Evolutionary conservation across 2,113 vertebrate genomes (phyloP).

Genomic region (Rhynchomys soricoides): DNA sequence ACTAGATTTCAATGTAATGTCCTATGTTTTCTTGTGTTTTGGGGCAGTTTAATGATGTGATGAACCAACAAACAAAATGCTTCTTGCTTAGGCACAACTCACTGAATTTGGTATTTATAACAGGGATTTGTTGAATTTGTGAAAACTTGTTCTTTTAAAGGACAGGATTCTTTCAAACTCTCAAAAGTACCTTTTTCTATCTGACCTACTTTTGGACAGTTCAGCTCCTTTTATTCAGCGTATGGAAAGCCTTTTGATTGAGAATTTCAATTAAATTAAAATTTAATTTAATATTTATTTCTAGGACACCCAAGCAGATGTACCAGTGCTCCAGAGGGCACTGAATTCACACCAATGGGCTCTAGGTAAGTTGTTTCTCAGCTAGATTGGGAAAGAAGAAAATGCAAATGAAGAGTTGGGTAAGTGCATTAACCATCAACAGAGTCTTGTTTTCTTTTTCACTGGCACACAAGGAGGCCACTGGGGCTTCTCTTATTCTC

Average conservation of each 20-base stretch:
- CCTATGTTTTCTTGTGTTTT: conserved; percentile 51
- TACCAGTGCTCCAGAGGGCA: conserved; percentile 20
- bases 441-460: background rate
- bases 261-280: conserved; percentile 71
- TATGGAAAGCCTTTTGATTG: conserved; percentile 55
- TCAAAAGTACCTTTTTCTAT: conserved; percentile 65
- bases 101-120: conserved; percentile 62
- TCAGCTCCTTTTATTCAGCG: conserved; percentile 50
- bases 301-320: conserved; percentile 54
- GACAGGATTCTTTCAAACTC: conserved; percentile 37
- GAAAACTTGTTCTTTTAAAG: background rate
- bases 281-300: conserved; percentile 71
- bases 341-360: background rate
- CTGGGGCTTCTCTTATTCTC: background rate
- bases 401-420: background rate
- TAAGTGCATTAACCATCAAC: background rate
- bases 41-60: background rate
- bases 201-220: conserved; percentile 70
- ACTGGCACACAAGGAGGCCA: background rate
- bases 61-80: background rate
- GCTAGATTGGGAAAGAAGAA: background rate
- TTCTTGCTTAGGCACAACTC: conserved; percentile 35
- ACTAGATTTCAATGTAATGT: conserved; percentile 48
- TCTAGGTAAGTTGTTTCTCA: conserved; percentile 37
- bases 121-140: conserved; percentile 47